A percentile compares a stretch with the other conserved stretches of the same genome.
Evolutionary conservation across 2,888 invertebrate genomes (phyloP).

Genomic region (Pinctada fucata): DNA sequence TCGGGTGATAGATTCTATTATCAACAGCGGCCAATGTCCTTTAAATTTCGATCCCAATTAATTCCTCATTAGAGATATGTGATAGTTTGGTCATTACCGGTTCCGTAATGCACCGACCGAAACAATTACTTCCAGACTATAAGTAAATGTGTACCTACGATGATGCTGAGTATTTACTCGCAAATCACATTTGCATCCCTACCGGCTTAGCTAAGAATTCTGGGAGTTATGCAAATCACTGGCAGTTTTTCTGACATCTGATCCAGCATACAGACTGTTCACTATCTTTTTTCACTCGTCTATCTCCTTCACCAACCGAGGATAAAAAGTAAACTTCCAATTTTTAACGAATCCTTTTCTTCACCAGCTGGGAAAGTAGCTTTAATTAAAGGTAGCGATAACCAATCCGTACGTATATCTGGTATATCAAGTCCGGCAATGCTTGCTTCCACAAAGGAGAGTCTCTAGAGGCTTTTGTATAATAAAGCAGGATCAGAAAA

Average conservation of each 20-base stretch:
- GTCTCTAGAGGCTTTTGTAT: too few relatives aligned
- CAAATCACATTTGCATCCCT: not conserved
- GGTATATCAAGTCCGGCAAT: too few relatives aligned
- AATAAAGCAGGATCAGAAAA: too few relatives aligned
- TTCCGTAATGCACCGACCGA: not conserved
- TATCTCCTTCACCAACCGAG: not conserved
- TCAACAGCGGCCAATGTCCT: not conserved
- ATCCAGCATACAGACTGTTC: not conserved
- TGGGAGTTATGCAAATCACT: not conserved
- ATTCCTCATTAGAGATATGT: not conserved
- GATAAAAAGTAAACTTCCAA: constrained; percentile 4
- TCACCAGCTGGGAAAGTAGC: not conserved
- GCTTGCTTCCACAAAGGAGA: too few relatives aligned
- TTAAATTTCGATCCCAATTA: not conserved
- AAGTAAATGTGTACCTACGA: not conserved
- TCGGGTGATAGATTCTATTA: not conserved
- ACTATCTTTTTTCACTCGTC: not conserved
- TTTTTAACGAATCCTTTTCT: not conserved
- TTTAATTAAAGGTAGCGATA: not conserved
- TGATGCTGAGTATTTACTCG: not conserved
- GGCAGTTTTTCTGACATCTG: not conserved
- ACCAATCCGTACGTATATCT: not conserved
- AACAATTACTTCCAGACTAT: not conserved
- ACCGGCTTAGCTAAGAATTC: not conserved
- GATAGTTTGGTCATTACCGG: not conserved